These are phyloP conservation scores for Caenorhabditis imperialis DNA, from an alignment of 2,888 invertebrate species.

Conservation along the genomic window DNA sequence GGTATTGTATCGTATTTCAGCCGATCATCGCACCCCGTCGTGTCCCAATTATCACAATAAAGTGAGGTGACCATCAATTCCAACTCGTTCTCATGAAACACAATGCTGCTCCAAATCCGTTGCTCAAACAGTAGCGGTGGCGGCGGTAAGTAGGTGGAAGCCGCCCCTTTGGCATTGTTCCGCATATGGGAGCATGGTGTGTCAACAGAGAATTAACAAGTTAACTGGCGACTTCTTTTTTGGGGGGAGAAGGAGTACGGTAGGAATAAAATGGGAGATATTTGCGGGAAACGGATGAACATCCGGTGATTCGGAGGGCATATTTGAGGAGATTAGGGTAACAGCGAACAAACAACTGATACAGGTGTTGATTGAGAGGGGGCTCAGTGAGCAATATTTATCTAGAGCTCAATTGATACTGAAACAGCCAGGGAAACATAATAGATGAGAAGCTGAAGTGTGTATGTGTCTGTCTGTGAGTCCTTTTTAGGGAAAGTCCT, in stretches of 20 bases:
- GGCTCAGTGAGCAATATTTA: no score
- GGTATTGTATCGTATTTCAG: slow-evolving; percentile 21
- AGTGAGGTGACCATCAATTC: slow-evolving; percentile 11
- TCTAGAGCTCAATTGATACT: no score
- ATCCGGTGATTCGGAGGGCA: slow-evolving; percentile 17
- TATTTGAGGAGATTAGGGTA: slow-evolving; percentile 34
- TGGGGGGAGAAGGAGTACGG: background rate
- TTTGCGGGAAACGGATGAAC: slow-evolving; percentile 18
- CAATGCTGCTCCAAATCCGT: slow-evolving; percentile 38
- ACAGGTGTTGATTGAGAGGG: background rate
- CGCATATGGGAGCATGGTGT: slow-evolving; percentile 44
- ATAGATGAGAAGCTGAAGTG: no score
- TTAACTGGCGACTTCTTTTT: background rate
- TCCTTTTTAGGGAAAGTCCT: no score
- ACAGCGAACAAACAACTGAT: no score
- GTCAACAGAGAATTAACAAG: slow-evolving; percentile 41
- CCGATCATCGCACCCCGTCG: slow-evolving; percentile 5
- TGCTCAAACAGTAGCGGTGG: slow-evolving; percentile 28
- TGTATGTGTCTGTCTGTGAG: no score
- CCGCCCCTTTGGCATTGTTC: slow-evolving; percentile 22
- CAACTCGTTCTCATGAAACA: slow-evolving; percentile 14
- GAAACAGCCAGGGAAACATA: no score
- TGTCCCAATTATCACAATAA: slow-evolving; percentile 31
- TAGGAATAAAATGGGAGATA: background rate
- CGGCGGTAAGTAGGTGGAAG: slow-evolving; percentile 31